Evolutionary conservation across 2,113 vertebrate genomes (phyloP), one percentile per base, ranked within the genome.

Genomic region (Urocynchramus pylzowi): DNA sequence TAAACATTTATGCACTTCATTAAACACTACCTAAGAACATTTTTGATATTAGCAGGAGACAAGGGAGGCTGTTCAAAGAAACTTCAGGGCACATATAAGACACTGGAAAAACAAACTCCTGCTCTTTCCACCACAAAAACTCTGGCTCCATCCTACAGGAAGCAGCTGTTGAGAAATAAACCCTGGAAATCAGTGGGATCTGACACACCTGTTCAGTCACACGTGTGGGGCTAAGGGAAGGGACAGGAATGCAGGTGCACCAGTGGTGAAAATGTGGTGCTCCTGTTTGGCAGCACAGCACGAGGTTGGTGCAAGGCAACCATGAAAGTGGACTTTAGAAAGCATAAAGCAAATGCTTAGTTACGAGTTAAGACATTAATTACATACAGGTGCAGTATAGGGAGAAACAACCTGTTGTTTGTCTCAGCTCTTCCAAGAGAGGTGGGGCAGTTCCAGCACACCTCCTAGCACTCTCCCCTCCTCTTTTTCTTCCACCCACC

Each of bases 21-120:
- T 93, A 95, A 95, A 63, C 88, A 84, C 64, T 60, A 95, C 86
- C 94, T 87, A 96, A 96, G 93, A 96, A 95, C 84, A 74, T 45
- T 76, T 76, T 31, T 61, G 75, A 80, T 84, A 96, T 77, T 87
- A 91, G 53, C 47, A 89, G 75, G 59, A 87, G 90, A 85, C 85
- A 85, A 69, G 54, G 50, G 6, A 63, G 54, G 35, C 68, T 74
- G 39, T 39, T 80, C 49, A 65, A 87, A 15, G 45, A 37, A 50
- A 70, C 68, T 77, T 75, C 52, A 67, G 83, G 68, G 63, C 50
- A 71, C 18, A 30, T 13, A 2, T 2, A 53, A 70, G 33, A 33
- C 33, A 30, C 21, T 1, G 1, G 22, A 57, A 56, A 76, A 71
- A 76, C 67, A 56, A 47, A 31, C 22, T 74, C 26, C 35, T 65